These are phyloP conservation scores for Tenebrio molitor DNA, from an alignment of 1,140 invertebrate species.

Conservation along the genomic window DNA sequence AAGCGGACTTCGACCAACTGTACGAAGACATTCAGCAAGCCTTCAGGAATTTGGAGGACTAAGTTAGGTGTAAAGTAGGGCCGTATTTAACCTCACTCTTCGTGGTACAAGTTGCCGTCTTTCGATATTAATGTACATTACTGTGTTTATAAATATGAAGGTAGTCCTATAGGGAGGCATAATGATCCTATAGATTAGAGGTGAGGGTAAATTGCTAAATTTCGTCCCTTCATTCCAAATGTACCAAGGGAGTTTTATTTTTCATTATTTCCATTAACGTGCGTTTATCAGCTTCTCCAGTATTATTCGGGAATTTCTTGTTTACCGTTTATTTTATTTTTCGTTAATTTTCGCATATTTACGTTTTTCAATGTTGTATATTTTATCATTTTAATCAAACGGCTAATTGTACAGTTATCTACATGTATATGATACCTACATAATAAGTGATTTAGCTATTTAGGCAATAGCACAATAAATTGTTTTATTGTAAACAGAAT, in stretches of 20 bases:
- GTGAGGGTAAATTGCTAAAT: conserved; percentile 55
- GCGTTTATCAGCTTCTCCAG: conserved; percentile 53
- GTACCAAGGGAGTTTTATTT: conserved; percentile 54
- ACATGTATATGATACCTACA: background rate
- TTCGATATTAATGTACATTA: conserved; percentile 49
- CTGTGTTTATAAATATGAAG: conserved; percentile 36
- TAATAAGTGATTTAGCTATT: conserved; percentile 14
- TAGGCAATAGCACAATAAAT: conserved; percentile 56
- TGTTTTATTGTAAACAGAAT: conserved; percentile 59
- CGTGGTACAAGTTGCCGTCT: conserved; percentile 19
- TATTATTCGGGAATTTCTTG: conserved; percentile 56
- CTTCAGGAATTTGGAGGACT: conserved; percentile 99
- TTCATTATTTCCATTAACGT: conserved; percentile 47
- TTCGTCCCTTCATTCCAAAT: conserved; percentile 59
- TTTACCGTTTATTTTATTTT: conserved; percentile 46
- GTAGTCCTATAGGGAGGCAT: conserved; percentile 27
- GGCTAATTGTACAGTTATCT: conserved; percentile 50
- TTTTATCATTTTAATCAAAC: conserved; percentile 55
- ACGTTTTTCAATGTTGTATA: conserved; percentile 55
- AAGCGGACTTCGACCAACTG: conserved; percentile 95
- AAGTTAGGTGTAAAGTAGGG: conserved; percentile 66
- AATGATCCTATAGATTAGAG: conserved; percentile 48
- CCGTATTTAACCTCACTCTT: conserved; percentile 27
- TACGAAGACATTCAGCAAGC: conserved; percentile 96
- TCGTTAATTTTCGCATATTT: conserved; percentile 44